Evolutionary conservation across 2,797 vertebrate genomes (phyloP).

Genomic region (Cyclura pinguis): DNA sequence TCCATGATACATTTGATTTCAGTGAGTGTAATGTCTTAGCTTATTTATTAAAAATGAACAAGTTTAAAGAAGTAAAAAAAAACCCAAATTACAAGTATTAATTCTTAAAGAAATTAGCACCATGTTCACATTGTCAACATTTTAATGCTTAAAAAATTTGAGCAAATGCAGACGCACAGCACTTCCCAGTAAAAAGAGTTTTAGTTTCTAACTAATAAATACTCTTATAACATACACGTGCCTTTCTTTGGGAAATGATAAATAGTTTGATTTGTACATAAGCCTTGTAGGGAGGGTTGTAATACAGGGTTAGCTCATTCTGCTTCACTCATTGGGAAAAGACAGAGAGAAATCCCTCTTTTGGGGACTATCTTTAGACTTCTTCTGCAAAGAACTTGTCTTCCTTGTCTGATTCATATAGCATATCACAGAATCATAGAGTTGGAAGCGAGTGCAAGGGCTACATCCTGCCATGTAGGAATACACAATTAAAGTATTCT

Average conservation of each 20-base stretch:
- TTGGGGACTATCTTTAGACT: no score
- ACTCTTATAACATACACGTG: neutral
- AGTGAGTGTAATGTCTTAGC: no score
- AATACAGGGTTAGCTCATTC: neutral
- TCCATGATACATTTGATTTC: neutral
- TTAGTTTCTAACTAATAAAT: neutral
- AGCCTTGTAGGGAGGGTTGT: neutral
- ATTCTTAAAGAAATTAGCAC: neutral
- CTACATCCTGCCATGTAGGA: no score
- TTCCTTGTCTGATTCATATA: neutral
- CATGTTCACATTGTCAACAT: neutral
- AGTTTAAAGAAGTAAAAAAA: neutral
- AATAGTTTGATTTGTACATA: no score
- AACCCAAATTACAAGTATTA: neutral
- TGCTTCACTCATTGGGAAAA: neutral
- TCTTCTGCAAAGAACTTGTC: neutral
- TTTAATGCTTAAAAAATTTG: neutral
- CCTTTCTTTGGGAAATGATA: neutral
- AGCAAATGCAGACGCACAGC: neutral
- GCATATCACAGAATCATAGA: neutral
- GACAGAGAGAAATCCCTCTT: neutral
- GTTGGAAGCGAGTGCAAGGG: no score
- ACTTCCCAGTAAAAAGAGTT: neutral
- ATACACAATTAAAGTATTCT: no score
- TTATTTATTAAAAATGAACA: neutral